Evolutionary conservation across 2,797 vertebrate species (phyloP), one percentile per base, ranked within the genome.

Genomic region (Lepidocolaptes lacrymiger): DNA sequence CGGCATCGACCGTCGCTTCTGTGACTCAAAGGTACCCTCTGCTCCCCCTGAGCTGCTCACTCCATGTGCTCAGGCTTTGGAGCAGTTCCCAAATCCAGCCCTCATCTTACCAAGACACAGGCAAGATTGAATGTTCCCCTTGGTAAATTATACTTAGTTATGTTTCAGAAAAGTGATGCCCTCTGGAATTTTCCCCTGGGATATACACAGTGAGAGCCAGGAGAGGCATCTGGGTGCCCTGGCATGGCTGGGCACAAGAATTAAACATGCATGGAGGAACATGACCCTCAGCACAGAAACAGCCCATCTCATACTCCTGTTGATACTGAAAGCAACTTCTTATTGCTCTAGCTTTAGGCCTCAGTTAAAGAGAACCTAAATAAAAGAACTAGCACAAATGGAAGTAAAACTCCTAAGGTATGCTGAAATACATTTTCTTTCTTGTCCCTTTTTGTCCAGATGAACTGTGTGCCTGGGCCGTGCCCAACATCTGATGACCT

Each of bases 401-500:
- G 19, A 82, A n/a, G 32, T 72, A 46, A 37, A 73, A 39, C 34
- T 58, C 37, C 16, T 85, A 46, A 27, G 16, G 7, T n/a, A 16
- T 4, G 0, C 18, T 51, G 26, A 11, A 41, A 5, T 84, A 2
- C 63, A 9, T n/a, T 73, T 63, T 15, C 6, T 12, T n/a, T 21
- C 28, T 8, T 16, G 6, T 4, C 1, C 7, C 2, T 26, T 51
- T 74, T 56, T 21, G 12, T 74, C 48, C 62, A 98, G 98, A 93
- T 97, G 77, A 98, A 96, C 77, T 98, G 97, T 93, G 93, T 99
- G 85, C 98, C 99, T 27, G 99, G 99, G 55, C 99, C 98, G 18
- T 99, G 99, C 92, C 98, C 98, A 82, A 98, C 99, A 7, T 99
- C 99, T 6, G 99, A 99, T 97, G 99, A 99, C 58, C 97, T 99